Conservation (phyloP, 1,140 invertebrate genomes). For the Arctopsyche grandis region DNA sequence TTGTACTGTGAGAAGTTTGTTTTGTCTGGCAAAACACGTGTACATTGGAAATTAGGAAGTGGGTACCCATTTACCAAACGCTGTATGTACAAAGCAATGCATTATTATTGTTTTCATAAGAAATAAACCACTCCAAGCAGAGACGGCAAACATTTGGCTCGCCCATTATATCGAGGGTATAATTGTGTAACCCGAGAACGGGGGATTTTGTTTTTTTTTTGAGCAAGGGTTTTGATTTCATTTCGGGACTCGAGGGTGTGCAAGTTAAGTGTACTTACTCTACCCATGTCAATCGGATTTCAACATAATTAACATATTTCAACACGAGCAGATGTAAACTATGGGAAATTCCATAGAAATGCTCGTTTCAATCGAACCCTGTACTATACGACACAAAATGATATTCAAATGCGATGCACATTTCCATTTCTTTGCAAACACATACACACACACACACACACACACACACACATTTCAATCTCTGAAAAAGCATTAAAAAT, state of each 20-base stretch:
- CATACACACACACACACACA: too few relatives aligned
- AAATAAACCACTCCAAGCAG: slow-evolving; percentile 21
- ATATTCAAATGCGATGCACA: too few relatives aligned
- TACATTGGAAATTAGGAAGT: slow-evolving; percentile 29
- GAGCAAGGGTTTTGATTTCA: background rate
- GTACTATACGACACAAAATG: too few relatives aligned
- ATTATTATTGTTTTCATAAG: slow-evolving; percentile 38
- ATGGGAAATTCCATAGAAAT: background rate
- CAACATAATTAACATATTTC: slow-evolving; percentile 1
- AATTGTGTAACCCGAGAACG: slow-evolving; percentile 28
- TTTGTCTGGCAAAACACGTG: slow-evolving; percentile 17
- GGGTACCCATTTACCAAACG: background rate
- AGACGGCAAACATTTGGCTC: slow-evolving; percentile 24
- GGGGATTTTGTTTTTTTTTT: slow-evolving; percentile 5
- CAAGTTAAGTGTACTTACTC: too few relatives aligned
- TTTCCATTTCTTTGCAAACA: too few relatives aligned
- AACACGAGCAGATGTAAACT: background rate
- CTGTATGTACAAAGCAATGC: slow-evolving; percentile 10
- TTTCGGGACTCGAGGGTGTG: too few relatives aligned
- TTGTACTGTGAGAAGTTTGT: slow-evolving; percentile 12
- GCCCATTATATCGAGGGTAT: slow-evolving; percentile 16
- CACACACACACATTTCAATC: too few relatives aligned
- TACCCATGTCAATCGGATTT: background rate
- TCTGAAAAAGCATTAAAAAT: too few relatives aligned
- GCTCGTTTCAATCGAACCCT: too few relatives aligned